These are phyloP conservation scores for Mormyrus proboscirostris DNA, from an alignment of 2,797 vertebrate genomes.

Conservation along the genomic window DNA sequence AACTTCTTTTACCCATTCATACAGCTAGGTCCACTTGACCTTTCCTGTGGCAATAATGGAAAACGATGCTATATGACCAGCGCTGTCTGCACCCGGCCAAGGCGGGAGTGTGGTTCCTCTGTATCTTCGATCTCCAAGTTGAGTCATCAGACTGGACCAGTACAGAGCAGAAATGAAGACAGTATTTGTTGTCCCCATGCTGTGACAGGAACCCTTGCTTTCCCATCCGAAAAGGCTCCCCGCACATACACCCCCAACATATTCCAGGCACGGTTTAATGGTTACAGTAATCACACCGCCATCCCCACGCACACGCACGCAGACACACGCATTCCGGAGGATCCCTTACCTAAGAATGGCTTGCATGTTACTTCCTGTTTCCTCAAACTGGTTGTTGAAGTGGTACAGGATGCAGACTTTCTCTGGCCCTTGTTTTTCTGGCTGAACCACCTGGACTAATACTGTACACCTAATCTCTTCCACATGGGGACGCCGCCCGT, in stretches of 20 bases:
- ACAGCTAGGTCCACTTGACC: neutral
- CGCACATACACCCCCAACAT: neutral
- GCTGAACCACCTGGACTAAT: neutral
- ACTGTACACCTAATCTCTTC: neutral
- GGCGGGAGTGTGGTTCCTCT: neutral
- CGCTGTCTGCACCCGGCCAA: neutral
- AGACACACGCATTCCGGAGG: neutral
- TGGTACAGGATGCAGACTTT: neutral
- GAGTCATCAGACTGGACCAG: neutral
- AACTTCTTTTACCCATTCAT: neutral
- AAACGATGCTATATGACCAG: neutral
- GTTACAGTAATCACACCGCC: neutral
- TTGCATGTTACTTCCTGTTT: neutral
- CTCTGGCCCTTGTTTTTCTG: neutral
- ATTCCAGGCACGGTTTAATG: neutral
- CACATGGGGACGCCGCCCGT: neutral
- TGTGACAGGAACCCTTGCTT: neutral
- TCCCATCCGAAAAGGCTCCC: neutral
- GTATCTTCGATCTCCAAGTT: neutral
- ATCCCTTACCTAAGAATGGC: neutral
- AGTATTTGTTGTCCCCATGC: neutral
- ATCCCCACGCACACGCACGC: neutral
- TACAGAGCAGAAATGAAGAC: neutral
- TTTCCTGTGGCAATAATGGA: neutral
- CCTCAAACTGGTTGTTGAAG: neutral